A percentile compares a stretch with the other conserved stretches of the same genome.
Evolutionary conservation across 2,113 vertebrate species (phyloP).

Genomic region (Gorsachius goisagi): DNA sequence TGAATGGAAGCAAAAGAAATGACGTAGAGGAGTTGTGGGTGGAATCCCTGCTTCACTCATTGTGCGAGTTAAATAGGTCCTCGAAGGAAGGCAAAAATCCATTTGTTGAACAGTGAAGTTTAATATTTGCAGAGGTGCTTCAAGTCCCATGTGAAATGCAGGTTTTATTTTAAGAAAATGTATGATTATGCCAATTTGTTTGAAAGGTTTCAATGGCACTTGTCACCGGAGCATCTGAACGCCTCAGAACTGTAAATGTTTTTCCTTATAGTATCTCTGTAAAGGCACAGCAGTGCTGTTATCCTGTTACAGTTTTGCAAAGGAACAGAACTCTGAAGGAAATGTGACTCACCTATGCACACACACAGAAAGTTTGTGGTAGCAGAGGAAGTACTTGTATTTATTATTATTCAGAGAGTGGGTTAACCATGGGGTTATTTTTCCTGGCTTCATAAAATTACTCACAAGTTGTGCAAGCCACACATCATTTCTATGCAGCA

Average conservation of each 20-base stretch:
- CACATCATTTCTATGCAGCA: neutral
- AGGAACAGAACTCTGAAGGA: neutral
- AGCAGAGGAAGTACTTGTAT: neutral
- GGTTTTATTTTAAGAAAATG: neutral
- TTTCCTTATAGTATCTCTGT: neutral
- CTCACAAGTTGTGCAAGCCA: neutral
- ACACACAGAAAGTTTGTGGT: neutral
- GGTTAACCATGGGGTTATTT: conserved; percentile 32
- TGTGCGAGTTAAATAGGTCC: neutral
- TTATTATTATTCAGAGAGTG: conserved; percentile 23
- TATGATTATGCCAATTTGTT: neutral
- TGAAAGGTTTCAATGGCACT: neutral
- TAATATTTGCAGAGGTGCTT: neutral
- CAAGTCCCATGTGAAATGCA: neutral
- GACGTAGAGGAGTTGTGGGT: rapidly evolving
- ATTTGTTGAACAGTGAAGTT: neutral
- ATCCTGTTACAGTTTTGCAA: neutral
- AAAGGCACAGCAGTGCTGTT: neutral
- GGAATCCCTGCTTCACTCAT: neutral
- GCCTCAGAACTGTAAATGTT: neutral
- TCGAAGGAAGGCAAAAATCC: neutral
- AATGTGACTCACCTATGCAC: neutral
- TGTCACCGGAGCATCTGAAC: neutral
- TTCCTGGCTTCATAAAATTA: conserved; percentile 19
- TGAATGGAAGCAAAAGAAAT: neutral